Evolutionary conservation across 1,140 invertebrate species (phyloP).

Genomic region (Tetramorium simillimum): DNA sequence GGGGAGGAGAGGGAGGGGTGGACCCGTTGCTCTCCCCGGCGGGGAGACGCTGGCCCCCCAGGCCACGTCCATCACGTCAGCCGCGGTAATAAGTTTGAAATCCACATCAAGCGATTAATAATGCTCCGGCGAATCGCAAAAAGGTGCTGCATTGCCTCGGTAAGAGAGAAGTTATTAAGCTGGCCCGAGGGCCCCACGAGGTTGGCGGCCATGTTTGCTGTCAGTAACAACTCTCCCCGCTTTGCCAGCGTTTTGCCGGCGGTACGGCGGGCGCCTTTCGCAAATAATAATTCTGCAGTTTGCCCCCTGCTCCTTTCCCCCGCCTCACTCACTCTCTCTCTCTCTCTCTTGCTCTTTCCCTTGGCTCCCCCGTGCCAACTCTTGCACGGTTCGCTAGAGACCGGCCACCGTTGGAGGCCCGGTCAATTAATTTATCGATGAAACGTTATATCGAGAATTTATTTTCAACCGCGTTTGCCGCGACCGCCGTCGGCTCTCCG

Average conservation of each 20-base stretch:
- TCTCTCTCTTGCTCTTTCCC: background rate
- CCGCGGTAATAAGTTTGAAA: constrained; percentile 81
- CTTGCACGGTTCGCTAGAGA: constrained; percentile 38
- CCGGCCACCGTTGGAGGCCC: constrained; percentile 38
- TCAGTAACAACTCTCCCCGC: constrained; percentile 81
- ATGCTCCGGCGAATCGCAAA: constrained; percentile 79
- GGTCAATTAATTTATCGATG: constrained; percentile 69
- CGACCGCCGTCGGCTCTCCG: constrained; percentile 47
- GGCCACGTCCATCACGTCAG: constrained; percentile 78
- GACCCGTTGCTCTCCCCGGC: constrained; percentile 46
- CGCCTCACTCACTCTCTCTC: background rate
- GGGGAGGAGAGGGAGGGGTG: background rate
- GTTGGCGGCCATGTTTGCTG: constrained; percentile 79
- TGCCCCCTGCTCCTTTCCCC: constrained; percentile 37
- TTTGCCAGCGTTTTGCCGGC: constrained; percentile 60
- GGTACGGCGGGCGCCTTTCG: constrained; percentile 65
- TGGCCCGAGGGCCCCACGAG: constrained; percentile 71
- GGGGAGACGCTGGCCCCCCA: constrained; percentile 59
- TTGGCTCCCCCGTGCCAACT: constrained; percentile 8
- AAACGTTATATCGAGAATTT: constrained; percentile 62
- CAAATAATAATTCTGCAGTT: constrained; percentile 67
- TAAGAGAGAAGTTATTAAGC: constrained; percentile 78
- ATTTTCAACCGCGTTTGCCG: constrained; percentile 54
- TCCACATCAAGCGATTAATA: constrained; percentile 82
- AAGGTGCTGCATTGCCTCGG: constrained; percentile 74